Conservation (phyloP, 23 tunicate genomes). For the Halocynthia aurantium region DNA sequence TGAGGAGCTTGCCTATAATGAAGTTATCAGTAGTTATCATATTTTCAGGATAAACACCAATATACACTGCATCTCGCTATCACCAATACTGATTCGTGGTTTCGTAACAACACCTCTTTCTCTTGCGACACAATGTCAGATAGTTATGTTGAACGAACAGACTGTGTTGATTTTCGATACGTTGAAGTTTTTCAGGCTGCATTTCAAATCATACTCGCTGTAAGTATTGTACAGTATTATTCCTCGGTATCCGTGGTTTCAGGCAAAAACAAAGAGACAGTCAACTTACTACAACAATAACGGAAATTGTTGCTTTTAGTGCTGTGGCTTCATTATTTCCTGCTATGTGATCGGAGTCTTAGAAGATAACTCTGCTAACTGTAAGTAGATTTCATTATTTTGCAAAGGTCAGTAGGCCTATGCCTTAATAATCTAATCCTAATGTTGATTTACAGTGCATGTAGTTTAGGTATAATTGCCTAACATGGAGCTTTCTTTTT, state of each 20-base stretch:
- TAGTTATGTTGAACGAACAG: no score
- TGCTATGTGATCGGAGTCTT: conserved; percentile 53
- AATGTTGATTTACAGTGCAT: no score
- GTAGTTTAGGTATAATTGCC: no score
- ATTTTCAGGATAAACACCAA: conserved; percentile 25
- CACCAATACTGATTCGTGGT: conserved; percentile 54
- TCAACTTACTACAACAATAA: no score
- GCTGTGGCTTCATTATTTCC: conserved; percentile 42
- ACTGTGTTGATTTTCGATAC: conserved; percentile 37
- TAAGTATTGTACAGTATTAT: conserved; percentile 5
- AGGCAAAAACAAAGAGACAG: no score
- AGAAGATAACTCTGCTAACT: conserved; percentile 28
- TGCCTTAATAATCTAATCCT: no score
- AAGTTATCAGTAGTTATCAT: background rate
- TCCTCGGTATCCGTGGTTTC: no score
- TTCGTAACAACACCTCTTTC: conserved; percentile 24
- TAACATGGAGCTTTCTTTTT: no score
- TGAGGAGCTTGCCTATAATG: no score
- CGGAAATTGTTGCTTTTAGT: conserved; percentile 13
- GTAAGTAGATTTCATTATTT: conserved; percentile 24
- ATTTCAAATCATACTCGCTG: conserved; percentile 55
- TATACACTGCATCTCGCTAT: conserved; percentile 62
- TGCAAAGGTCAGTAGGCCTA: no score
- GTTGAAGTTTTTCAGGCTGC: conserved; percentile 62
- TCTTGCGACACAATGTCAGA: conserved; percentile 15